A percentile compares a stretch with the other conserved stretches of the same genome.
phyloP scores from a whole-genome alignment of 2,797 vertebrate genomes.

The Pangasius djambal region DNA sequence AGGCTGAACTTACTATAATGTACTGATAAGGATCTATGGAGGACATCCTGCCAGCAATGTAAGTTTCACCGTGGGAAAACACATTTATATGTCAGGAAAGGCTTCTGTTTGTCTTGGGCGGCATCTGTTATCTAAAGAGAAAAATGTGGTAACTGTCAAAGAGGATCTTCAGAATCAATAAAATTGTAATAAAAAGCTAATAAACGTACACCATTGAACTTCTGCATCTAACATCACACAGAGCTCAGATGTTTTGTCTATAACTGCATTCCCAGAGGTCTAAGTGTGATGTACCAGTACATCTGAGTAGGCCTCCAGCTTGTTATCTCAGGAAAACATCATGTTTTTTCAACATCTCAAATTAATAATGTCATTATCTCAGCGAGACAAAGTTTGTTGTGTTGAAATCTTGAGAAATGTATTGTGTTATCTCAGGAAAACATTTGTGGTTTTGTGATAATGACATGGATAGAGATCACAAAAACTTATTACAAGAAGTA shows the following conservation, averaged over 20 bases:
- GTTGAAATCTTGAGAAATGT: neutral
- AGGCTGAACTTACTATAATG: constrained; percentile 88
- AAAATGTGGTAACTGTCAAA: neutral
- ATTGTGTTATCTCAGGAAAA: neutral
- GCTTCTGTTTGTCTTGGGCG: constrained; percentile 29
- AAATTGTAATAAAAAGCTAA: neutral
- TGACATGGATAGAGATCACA: neutral
- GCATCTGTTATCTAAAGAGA: constrained; percentile 38
- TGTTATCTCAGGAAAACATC: neutral
- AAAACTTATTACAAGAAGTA: neutral
- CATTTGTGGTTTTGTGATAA: neutral
- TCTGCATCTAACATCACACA: neutral
- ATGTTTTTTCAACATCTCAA: neutral
- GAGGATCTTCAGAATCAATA: neutral
- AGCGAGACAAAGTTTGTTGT: neutral
- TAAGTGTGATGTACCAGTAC: neutral
- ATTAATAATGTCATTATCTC: neutral
- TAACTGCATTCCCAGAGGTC: neutral
- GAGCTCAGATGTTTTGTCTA: neutral
- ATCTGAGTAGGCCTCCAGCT: neutral
- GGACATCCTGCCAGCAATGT: constrained; percentile 79
- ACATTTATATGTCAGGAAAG: constrained; percentile 44
- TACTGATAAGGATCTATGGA: constrained; percentile 88
- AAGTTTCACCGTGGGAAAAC: constrained; percentile 19
- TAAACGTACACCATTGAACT: neutral